phyloP scores from a whole-genome alignment of 2,797 vertebrate species.

The Salarias fasciatus region DNA sequence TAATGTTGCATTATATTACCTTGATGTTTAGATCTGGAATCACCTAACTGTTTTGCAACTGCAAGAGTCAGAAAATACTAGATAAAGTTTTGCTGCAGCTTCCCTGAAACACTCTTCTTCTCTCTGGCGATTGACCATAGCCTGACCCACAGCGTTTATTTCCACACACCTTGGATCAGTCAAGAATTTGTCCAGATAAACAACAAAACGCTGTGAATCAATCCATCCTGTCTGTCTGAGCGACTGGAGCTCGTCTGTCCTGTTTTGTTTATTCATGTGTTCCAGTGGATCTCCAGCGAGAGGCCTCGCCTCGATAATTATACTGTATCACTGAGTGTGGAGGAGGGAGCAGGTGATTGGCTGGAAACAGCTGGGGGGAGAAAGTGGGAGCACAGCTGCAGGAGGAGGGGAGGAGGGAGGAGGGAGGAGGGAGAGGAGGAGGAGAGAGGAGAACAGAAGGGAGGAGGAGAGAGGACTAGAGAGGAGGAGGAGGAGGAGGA shows the following conservation, averaged over 20 bases:
- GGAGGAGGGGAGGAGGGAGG: conserved; percentile 1
- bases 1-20: too few species aligned
- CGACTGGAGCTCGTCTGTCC: conserved; percentile 43
- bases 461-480: not conserved
- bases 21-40: too few species aligned
- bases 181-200: not conserved
- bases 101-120: too few species aligned
- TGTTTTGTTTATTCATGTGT: conserved; percentile 46
- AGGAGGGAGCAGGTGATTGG: conserved; percentile 72
- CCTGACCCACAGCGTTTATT: too few species aligned
- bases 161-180: not conserved
- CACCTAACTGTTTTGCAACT: too few species aligned
- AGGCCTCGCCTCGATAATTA: conserved; percentile 69
- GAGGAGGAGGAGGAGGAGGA: too few species aligned
- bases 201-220: not conserved
- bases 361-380: conserved; percentile 81
- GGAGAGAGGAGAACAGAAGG: not conserved
- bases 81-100: too few species aligned
- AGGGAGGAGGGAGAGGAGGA: conserved; percentile 7
- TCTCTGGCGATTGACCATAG: too few species aligned
- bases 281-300: conserved; percentile 60
- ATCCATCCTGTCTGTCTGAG: conserved; percentile 28
- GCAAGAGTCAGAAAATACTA: too few species aligned
- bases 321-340: conserved; percentile 29
- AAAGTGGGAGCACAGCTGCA: conserved; percentile 79